These are phyloP conservation scores for Pteropus rufus DNA, from an alignment of 2,797 vertebrate species.

Conservation along the genomic window DNA sequence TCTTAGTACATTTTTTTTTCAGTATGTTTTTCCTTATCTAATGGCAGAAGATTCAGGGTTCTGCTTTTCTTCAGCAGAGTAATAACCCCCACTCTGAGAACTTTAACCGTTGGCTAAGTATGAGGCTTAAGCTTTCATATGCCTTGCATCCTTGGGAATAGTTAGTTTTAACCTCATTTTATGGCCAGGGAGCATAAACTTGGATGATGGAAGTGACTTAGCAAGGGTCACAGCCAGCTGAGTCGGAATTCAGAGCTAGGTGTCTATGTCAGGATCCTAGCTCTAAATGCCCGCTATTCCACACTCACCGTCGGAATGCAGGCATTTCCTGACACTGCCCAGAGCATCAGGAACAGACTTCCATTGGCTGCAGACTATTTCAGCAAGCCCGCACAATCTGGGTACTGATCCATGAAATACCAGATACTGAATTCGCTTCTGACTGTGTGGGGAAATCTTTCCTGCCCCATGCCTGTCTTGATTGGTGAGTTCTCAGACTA, in stretches of 20 bases:
- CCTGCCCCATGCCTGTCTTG: accelerated
- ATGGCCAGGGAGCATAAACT: neutral
- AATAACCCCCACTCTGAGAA: neutral
- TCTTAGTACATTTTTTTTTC: neutral
- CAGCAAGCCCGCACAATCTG: too few species aligned
- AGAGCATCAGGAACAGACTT: too few species aligned
- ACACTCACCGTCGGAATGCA: accelerated
- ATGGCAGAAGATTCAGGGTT: neutral
- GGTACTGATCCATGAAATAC: accelerated
- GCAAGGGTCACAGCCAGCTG: neutral
- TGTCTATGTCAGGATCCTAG: neutral
- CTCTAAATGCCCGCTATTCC: accelerated
- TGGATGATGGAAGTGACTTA: neutral
- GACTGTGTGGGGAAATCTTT: neutral
- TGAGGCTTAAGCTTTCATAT: neutral
- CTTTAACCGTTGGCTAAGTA: accelerated
- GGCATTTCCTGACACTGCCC: neutral
- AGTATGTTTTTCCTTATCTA: neutral
- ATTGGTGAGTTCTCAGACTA: accelerated
- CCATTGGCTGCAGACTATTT: neutral
- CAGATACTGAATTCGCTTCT: neutral
- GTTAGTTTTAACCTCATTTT: neutral
- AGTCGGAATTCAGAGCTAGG: neutral
- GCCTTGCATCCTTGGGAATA: accelerated
- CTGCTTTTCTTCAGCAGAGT: neutral